Evolutionary conservation across 2,888 invertebrate species (phyloP).

Genomic region (Ceriagrion tenellum): DNA sequence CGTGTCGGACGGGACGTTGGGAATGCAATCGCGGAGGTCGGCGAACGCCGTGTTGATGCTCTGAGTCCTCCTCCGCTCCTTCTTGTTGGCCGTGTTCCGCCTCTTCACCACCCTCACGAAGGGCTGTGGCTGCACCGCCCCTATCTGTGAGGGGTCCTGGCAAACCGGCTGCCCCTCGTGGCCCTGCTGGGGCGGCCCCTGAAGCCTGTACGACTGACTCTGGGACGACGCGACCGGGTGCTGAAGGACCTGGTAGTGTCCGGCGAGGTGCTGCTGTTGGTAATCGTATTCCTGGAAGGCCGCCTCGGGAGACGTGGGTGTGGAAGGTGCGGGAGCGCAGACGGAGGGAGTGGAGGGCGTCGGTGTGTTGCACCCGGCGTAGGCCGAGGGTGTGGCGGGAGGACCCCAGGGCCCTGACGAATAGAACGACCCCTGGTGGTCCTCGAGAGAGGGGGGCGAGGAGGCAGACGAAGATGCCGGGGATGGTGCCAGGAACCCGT

Average conservation of each 20-base stretch:
- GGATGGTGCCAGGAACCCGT: conserved; percentile 33
- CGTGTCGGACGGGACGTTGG: conserved; percentile 97
- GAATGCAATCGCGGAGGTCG: conserved; percentile 94
- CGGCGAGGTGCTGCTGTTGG: conserved; percentile 67
- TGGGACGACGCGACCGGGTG: conserved; percentile 55
- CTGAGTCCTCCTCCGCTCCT: conserved; percentile 93
- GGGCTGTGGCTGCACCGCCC: conserved; percentile 72
- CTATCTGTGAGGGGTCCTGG: not conserved
- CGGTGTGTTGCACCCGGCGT: conserved; percentile 37
- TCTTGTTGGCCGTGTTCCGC: conserved; percentile 95
- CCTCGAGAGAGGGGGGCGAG: conserved; percentile 22
- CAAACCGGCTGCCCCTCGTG: not conserved
- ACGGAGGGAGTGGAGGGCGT: conserved; percentile 68
- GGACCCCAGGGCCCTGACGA: not conserved
- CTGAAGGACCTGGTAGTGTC: conserved; percentile 58
- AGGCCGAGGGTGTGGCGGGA: not conserved
- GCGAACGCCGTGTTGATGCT: conserved; percentile 98
- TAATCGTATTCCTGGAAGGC: conserved; percentile 59
- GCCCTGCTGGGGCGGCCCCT: not conserved
- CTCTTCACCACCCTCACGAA: conserved; percentile 85
- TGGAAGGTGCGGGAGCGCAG: conserved; percentile 65
- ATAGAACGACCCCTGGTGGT: conserved; percentile 30
- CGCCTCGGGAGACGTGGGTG: conserved; percentile 69
- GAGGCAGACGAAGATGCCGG: conserved; percentile 5
- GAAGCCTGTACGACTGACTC: conserved; percentile 69